Percentiles rank a stretch among this genome's conserved stretches.
Evolutionary conservation across 2,797 vertebrate species (phyloP).

Genomic region (Phataginus tetradactyla): DNA sequence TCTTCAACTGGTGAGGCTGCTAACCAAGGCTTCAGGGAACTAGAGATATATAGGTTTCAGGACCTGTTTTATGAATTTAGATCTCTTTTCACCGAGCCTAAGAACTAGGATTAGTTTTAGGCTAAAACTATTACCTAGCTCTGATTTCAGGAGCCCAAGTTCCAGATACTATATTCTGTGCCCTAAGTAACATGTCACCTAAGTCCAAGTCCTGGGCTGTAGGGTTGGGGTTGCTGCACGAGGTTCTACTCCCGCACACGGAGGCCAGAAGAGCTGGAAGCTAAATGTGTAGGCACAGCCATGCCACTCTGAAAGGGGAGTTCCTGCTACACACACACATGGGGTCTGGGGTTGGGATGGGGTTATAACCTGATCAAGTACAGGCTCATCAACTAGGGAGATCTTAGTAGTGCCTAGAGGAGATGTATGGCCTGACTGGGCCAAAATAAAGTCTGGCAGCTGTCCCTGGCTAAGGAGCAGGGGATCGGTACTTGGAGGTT

Average conservation of each 20-base stretch:
- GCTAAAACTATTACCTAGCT: constrained; percentile 20
- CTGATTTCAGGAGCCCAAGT: constrained; percentile 12
- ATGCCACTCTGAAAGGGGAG: background rate
- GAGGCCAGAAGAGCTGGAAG: constrained; percentile 29
- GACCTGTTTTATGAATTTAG: constrained; percentile 50
- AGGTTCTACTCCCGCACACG: background rate
- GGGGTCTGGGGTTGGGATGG: background rate
- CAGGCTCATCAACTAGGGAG: background rate
- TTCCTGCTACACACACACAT: constrained; percentile 15
- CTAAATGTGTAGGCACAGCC: background rate
- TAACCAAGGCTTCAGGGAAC: constrained; percentile 57
- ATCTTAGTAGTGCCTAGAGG: background rate
- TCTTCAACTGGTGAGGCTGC: constrained; percentile 59
- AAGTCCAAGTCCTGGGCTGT: background rate
- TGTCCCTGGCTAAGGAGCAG: background rate
- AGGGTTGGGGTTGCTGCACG: background rate
- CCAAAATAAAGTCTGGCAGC: constrained; percentile 39
- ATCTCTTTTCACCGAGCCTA: constrained; percentile 34
- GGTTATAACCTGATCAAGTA: background rate
- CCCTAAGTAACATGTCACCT: background rate
- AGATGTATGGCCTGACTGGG: background rate
- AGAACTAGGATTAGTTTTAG: background rate
- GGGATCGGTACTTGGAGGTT: background rate
- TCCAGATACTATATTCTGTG: background rate
- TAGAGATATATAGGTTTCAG: constrained; percentile 38